Evolutionary conservation across 2,888 invertebrate species (phyloP).

Genomic region (Heteropelma amictum): DNA sequence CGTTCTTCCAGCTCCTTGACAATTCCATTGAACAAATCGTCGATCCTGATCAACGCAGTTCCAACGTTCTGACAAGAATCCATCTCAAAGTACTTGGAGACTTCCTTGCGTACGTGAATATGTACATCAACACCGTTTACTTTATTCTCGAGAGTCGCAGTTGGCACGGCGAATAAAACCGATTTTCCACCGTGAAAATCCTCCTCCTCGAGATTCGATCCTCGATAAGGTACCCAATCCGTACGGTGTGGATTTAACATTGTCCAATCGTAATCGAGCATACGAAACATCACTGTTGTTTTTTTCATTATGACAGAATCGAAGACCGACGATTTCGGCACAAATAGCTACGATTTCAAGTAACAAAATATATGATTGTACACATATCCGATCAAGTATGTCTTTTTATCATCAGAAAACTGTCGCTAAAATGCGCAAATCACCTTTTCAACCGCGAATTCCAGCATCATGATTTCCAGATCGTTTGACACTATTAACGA

Average conservation of each 20-base stretch:
- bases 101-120: conserved; percentile 63
- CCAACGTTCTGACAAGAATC: conserved; percentile 62
- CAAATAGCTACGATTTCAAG: conserved; percentile 61
- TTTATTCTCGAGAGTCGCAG: conserved; percentile 49
- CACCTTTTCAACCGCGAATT: conserved; percentile 69
- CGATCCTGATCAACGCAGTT: conserved; percentile 60
- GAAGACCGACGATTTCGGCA: conserved; percentile 64
- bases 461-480: conserved; percentile 70
- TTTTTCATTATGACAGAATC: conserved; percentile 67
- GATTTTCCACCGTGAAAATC: conserved; percentile 72
- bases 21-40: conserved; percentile 68
- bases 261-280: conserved; percentile 71
- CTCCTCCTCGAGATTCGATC: conserved; percentile 66
- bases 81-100: conserved; percentile 67
- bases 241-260: conserved; percentile 64
- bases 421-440: too few relatives aligned
- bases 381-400: too few relatives aligned
- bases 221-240: conserved; percentile 65
- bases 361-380: not conserved
- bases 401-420: too few relatives aligned
- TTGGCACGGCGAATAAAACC: conserved; percentile 67
- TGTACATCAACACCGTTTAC: conserved; percentile 62
- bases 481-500: conserved; percentile 67
- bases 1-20: conserved; percentile 66
- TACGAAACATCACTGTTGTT: conserved; percentile 68